A percentile compares a stretch with the other conserved stretches of the same genome.
phyloP scores from a whole-genome alignment of 2,888 invertebrate genomes.

The Cyclophora punctaria region DNA sequence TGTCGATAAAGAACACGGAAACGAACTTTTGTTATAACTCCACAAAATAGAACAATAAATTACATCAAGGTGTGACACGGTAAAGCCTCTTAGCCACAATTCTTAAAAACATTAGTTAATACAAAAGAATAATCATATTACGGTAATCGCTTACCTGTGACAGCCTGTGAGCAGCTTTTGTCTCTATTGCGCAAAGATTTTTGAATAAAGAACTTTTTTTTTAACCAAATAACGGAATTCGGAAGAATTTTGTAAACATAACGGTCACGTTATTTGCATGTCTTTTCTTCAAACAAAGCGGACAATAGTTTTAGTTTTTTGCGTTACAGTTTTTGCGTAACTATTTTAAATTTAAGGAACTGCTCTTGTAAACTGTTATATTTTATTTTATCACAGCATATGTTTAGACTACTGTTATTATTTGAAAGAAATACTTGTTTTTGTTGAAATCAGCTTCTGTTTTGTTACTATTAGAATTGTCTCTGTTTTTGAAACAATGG shows the following conservation, averaged over 20 bases:
- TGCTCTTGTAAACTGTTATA: slow-evolving; percentile 24
- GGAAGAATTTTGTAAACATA: slow-evolving; percentile 61
- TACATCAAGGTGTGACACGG: slow-evolving; percentile 65
- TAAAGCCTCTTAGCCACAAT: slow-evolving; percentile 60
- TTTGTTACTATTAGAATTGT: slow-evolving; percentile 1
- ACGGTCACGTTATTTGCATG: slow-evolving; percentile 56
- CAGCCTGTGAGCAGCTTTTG: slow-evolving; percentile 42
- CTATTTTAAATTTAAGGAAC: slow-evolving; percentile 23
- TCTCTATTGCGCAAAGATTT: slow-evolving; percentile 40
- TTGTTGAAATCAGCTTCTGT: slow-evolving; percentile 23
- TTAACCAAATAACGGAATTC: slow-evolving; percentile 48
- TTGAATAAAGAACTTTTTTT: slow-evolving; percentile 31
- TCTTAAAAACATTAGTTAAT: slow-evolving; percentile 58
- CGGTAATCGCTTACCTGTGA: slow-evolving; percentile 66
- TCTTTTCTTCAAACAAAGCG: slow-evolving; percentile 50
- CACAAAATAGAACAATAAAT: slow-evolving; percentile 65
- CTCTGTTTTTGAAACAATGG: background rate
- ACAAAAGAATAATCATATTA: slow-evolving; percentile 51
- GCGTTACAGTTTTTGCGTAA: slow-evolving; percentile 16
- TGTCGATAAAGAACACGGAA: slow-evolving; percentile 69
- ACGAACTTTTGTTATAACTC: slow-evolving; percentile 63
- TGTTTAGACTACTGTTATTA: slow-evolving; percentile 47
- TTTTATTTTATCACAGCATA: slow-evolving; percentile 35
- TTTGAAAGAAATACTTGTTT: slow-evolving; percentile 33
- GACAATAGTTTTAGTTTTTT: slow-evolving; percentile 38